A percentile compares a stretch with the other conserved stretches of the same genome.
Evolutionary conservation across 2,113 vertebrate species (phyloP).

Genomic region (Oncorhynchus kisutch): DNA sequence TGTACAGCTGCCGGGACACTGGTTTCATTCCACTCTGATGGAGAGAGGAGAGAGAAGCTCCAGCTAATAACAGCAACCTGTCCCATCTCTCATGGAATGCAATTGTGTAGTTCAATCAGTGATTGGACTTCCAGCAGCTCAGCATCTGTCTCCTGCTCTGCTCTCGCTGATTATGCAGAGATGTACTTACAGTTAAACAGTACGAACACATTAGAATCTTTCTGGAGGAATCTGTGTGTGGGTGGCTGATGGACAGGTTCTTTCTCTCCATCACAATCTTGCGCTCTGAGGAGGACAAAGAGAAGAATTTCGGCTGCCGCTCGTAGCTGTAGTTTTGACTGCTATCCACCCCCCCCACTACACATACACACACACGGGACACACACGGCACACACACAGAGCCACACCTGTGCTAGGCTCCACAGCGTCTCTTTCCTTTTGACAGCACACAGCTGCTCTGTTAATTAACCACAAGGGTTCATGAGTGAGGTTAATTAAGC

Average conservation of each 20-base stretch:
- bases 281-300: not conserved
- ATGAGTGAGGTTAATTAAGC: conserved; percentile 64
- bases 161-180: not conserved
- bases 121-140: not conserved
- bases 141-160: not conserved
- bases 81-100: not conserved
- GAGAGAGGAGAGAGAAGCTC: not conserved
- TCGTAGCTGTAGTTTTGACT: not conserved
- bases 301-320: not conserved
- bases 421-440: conserved; percentile 19
- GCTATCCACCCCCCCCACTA: not conserved
- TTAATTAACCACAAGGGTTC: conserved; percentile 49
- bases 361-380: no score
- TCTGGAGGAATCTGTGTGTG: not conserved
- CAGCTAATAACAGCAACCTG: not conserved
- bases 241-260: not conserved
- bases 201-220: not conserved
- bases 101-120: not conserved
- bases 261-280: not conserved
- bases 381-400: not conserved
- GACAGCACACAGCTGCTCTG: conserved; percentile 39
- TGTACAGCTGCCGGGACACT: not conserved
- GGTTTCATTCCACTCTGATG: not conserved
- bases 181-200: conserved; percentile 1
- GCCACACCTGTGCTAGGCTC: conserved; percentile 26